Evolutionary conservation across 2,797 vertebrate genomes (phyloP), one percentile per base, ranked within the genome.

Genomic region (Sebastes trivittatus): DNA sequence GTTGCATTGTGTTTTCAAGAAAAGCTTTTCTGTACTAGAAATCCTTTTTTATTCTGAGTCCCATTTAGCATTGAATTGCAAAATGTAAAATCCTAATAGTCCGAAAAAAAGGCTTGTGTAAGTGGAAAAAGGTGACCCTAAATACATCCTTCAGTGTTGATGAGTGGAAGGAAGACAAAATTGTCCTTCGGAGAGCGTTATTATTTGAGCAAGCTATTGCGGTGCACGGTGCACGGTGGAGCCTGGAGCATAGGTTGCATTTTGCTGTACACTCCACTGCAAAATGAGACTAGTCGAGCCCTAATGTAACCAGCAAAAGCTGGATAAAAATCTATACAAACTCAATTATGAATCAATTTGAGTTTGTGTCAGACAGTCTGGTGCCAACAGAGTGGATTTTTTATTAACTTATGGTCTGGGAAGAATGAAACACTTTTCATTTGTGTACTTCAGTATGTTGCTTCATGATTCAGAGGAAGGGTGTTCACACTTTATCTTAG

Each of bases 291-390:
- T 95, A 95, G 95, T 95, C 93, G 93, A 95, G 94, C 94, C 94
- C 93, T 96, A 96, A 96, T 96, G 95, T 95, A 96, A 95, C 95
- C 94, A 96, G 95, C 95, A 95, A 95, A 96, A 96, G 95, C 96
- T 93, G 93, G 95, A 96, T 96, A 94, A 95, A 95, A 96, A 96
- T 96, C 95, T 94, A 95, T 96, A 96, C 95, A 96, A 96, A 96
- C 93, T 94, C 92, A 96, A 95, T 96, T 96, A 96, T 94, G 95
- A 96, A 96, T 96, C 96, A 96, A 96, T 96, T 96, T 96, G 95
- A 96, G 95, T 96, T 96, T 96, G 95, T 96, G 96, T 96, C 95
- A 96, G 96, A 96, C 96, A 95, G 95, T 95, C 95, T 96, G 96
- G 96, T 96, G 95, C 95, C 96, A 96, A 96, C 96, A 96, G 95